These are phyloP conservation scores for Tinamus major DNA, from an alignment of 2,797 vertebrate genomes.

Conservation along the genomic window DNA sequence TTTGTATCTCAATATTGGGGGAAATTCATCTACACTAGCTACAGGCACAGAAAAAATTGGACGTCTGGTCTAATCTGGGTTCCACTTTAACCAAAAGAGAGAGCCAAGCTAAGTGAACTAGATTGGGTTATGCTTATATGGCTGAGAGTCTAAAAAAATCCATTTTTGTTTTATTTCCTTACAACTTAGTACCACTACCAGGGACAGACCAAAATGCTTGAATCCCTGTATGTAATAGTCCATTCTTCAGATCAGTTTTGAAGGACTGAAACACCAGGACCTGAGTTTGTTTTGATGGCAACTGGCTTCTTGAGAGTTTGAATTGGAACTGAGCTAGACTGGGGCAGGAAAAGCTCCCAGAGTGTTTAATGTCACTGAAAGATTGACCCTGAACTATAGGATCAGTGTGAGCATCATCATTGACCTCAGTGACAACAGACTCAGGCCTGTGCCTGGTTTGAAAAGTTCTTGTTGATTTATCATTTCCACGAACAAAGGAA, in stretches of 20 bases:
- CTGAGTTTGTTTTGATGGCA: neutral
- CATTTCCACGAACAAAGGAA: neutral
- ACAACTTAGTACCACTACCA: neutral
- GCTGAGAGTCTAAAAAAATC: neutral
- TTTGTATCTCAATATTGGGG: neutral
- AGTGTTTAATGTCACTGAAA: neutral
- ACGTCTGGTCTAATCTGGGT: neutral
- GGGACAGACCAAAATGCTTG: neutral
- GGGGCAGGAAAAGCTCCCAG: neutral
- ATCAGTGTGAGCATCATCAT: neutral
- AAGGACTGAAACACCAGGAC: neutral
- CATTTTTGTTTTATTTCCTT: fast-evolving
- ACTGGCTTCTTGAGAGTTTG: neutral
- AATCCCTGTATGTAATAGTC: fast-evolving
- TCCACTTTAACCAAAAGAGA: neutral
- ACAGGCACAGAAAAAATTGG: neutral
- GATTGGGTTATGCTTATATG: neutral
- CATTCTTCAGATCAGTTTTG: neutral
- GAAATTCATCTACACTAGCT: neutral
- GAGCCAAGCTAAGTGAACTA: neutral
- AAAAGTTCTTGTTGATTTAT: fast-evolving
- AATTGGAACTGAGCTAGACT: neutral
- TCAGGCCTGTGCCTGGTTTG: neutral
- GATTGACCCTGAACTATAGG: neutral
- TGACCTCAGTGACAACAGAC: neutral